Evolutionary conservation across 2,113 vertebrate genomes (phyloP).

Genomic region (Halcyon malimbica): DNA sequence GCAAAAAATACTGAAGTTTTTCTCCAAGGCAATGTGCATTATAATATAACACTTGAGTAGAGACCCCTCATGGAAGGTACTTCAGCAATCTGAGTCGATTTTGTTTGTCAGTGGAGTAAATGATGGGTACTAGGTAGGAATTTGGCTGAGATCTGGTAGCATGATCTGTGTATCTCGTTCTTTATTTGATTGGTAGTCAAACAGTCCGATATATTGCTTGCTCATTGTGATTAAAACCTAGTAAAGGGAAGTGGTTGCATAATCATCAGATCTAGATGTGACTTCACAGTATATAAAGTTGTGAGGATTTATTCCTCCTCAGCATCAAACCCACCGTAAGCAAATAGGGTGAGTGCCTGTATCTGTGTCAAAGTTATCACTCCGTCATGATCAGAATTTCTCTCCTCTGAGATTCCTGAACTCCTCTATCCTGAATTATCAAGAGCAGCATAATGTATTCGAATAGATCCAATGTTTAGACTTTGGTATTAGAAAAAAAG

Average conservation of each 20-base stretch:
- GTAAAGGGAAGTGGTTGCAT: neutral
- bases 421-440: neutral
- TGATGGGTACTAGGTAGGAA: neutral
- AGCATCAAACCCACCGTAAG: neutral
- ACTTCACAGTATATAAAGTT: neutral
- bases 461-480: neutral
- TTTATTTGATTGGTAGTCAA: neutral
- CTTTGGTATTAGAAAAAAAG: neutral
- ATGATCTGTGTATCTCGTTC: neutral
- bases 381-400: neutral
- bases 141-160: neutral
- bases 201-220: neutral
- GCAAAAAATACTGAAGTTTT: neutral
- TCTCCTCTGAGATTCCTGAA: neutral
- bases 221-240: neutral
- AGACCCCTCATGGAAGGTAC: neutral
- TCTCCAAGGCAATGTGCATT: neutral
- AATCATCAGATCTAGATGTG: neutral
- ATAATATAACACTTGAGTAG: neutral
- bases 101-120: neutral
- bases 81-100: neutral
- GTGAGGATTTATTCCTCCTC: neutral
- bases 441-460: neutral
- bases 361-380: neutral
- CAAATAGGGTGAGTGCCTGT: neutral